Evolutionary conservation across 2,888 invertebrate genomes (phyloP).

Genomic region (Agonopterix heracliana): DNA sequence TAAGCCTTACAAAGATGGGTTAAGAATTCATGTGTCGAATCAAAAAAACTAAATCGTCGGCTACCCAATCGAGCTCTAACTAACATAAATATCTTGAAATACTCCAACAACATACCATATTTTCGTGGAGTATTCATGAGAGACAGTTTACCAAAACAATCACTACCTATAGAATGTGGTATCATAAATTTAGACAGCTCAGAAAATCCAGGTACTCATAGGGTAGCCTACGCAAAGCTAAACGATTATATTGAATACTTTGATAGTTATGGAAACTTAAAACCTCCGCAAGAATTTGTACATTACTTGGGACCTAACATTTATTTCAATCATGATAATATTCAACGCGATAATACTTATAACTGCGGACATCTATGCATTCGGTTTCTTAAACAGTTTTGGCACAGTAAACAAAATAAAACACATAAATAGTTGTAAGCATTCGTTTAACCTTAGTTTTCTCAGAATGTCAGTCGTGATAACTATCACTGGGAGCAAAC

Average conservation of each 20-base stretch:
- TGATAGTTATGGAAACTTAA: conserved; percentile 38
- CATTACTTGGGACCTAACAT: conserved; percentile 17
- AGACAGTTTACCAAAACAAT: conserved; percentile 17
- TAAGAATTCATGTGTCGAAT: not conserved
- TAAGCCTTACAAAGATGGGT: not conserved
- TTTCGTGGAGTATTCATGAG: no score
- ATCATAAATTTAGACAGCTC: conserved; percentile 27
- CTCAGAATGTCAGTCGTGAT: conserved; percentile 14
- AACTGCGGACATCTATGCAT: conserved; percentile 31
- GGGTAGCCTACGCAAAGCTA: conserved; percentile 35
- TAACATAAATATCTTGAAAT: conserved; percentile 6
- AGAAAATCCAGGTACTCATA: conserved; percentile 29
- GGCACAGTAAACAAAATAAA: conserved; percentile 7
- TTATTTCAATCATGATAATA: conserved; percentile 24
- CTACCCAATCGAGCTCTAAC: conserved; percentile 11
- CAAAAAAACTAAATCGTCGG: conserved; percentile 11
- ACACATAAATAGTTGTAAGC: not conserved
- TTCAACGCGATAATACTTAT: conserved; percentile 24
- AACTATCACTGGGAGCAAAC: conserved; percentile 16
- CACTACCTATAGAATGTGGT: conserved; percentile 17
- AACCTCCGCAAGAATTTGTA: conserved; percentile 25
- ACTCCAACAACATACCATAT: no score
- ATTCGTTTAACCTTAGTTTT: conserved; percentile 12
- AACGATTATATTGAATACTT: conserved; percentile 29
- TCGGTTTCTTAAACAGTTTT: conserved; percentile 20